Percentiles rank a stretch among this genome's conserved stretches.
Conservation (phyloP, 1,140 invertebrate genomes). For the Monochamus saltuarius region DNA sequence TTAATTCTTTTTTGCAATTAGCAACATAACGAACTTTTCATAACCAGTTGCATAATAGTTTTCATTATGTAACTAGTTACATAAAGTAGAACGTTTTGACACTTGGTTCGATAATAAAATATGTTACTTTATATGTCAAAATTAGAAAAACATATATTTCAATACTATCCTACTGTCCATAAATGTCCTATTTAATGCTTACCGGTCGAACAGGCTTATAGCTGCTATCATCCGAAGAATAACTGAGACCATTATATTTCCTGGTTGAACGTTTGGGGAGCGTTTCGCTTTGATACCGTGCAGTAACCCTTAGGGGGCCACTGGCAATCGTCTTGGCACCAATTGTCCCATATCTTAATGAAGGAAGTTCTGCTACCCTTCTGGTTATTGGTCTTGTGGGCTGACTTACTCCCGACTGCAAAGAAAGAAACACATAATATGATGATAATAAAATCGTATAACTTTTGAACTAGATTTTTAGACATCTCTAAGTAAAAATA, state of each 20-base stretch:
- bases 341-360: conserved; percentile 40
- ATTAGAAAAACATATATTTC: no score
- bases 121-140: no score
- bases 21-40: no score
- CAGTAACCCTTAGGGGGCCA: conserved; percentile 33
- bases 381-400: neutral
- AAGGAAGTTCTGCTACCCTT: conserved; percentile 37
- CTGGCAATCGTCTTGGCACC: conserved; percentile 32
- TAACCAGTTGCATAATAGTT: no score
- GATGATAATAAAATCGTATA: no score
- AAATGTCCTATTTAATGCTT: neutral
- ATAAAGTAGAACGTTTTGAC: no score
- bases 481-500: no score
- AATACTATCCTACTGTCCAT: no score
- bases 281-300: conserved; percentile 23
- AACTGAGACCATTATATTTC: conserved; percentile 11
- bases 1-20: no score
- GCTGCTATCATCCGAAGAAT: neutral
- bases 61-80: no score
- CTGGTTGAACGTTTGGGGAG: conserved; percentile 23
- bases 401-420: neutral
- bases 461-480: no score
- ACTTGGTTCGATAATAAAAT: no score
- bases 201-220: conserved; percentile 11
- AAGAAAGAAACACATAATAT: conserved; percentile 5